Conservation (phyloP, 2,797 vertebrate genomes). For the Leptatherina wallacei region DNA sequence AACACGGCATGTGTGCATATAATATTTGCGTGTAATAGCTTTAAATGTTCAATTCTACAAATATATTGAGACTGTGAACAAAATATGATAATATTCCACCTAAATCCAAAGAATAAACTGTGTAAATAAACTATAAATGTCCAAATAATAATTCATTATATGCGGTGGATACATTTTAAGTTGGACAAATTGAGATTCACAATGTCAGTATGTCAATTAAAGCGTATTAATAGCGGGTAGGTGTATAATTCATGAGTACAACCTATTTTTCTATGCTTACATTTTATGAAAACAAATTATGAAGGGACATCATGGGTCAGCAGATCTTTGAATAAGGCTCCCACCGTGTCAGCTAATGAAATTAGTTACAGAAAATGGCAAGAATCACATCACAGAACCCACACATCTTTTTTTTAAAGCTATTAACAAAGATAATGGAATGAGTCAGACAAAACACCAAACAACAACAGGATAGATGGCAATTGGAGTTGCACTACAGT, state of each 20-base stretch:
- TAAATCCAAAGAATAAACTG: neutral
- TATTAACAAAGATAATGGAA: neutral
- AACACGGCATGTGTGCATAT: slow-evolving; percentile 15
- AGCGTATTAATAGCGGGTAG: neutral
- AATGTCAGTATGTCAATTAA: neutral
- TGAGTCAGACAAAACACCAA: neutral
- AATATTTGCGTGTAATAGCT: neutral
- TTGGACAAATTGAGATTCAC: slow-evolving; percentile 2
- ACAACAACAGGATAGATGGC: neutral
- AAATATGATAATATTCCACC: slow-evolving; percentile 1
- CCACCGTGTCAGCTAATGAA: slow-evolving; percentile 1
- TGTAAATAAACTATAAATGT: neutral
- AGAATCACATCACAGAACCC: neutral
- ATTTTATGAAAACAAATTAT: slow-evolving; percentile 4
- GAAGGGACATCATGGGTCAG: neutral
- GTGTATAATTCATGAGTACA: neutral
- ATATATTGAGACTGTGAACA: neutral
- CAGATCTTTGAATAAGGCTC: neutral
- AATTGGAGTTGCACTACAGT: neutral
- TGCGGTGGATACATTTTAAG: neutral
- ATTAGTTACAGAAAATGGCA: neutral
- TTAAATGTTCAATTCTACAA: slow-evolving; percentile 1
- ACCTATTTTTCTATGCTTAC: neutral
- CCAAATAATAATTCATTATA: neutral
- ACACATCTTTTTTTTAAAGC: neutral